Base-by-base conservation (phyloP, 2,888 invertebrate species). In the Xestia ashworthii region DNA sequence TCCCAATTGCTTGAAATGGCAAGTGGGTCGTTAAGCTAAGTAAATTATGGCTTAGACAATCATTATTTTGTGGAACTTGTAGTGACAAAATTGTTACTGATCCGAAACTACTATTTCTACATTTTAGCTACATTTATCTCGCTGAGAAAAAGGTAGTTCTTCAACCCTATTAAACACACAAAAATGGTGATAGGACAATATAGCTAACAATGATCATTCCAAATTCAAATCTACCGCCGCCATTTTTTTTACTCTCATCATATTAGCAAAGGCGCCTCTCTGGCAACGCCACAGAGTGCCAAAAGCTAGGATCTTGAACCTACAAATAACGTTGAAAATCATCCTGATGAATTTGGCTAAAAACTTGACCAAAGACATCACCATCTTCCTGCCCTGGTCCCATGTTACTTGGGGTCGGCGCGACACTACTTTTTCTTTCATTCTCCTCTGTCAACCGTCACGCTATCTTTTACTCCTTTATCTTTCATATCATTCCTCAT, bases 1-100 rank as follows among this genome's bases (percentile, higher is more conserved):
- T 81, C 60, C 25, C 38, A 64, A 71, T 68, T 71, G 19, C 71
- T 69, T 69, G 16, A 50, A 75, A 60, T 67, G n/a, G 32, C 19
- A 81, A 55, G 19, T 48, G 3, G 9, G 14, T 80, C 19, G 64
- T 73, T 38, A 46, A 69, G 62, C 22, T 60, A 38, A 25, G 25
- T 67, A 67, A 60, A 73, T 53, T 55, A 73, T n/a, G 38, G 25
- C 5, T 67, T 9, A 38, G 5, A 11, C 14, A 62, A 48, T 53
- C 14, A 79, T 19, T 66, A 78, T 44, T 65, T 62, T 55, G 55
- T 44, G 9, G 3, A 78, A 50, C 6, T 58, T 44, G 5, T 14
- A 38, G n/a, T 32, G 8, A 32, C 32, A 44, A 50, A 25, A 19
- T 58, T 32, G 22, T 8, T 14, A 38, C 9, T 19, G 46, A 38